Evolutionary conservation across 2,797 vertebrate species (phyloP).

Genomic region (Chelon labrosus): DNA sequence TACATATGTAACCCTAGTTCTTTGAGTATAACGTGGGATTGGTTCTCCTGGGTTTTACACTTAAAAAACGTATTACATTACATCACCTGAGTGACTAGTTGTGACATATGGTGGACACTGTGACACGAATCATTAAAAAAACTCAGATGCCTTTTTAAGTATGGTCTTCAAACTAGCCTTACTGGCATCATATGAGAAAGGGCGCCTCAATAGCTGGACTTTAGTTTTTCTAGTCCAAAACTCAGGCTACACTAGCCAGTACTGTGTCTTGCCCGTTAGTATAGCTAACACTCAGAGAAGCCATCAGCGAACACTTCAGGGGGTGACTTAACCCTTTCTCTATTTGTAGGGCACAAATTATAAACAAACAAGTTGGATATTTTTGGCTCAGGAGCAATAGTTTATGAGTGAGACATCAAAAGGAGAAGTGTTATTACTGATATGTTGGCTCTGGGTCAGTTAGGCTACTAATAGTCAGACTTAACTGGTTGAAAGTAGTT

Average conservation of each 20-base stretch:
- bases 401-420: slow-evolving; percentile 8
- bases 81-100: background rate
- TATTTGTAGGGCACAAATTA: background rate
- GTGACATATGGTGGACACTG: background rate
- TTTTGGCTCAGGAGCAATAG: background rate
- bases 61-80: background rate
- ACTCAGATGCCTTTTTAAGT: too few species aligned
- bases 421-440: background rate
- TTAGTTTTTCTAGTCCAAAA: too few species aligned
- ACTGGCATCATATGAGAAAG: too few species aligned
- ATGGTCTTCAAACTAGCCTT: too few species aligned
- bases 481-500: slow-evolving; percentile 1
- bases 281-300: background rate
- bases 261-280: background rate
- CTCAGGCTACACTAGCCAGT: too few species aligned
- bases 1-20: too few species aligned
- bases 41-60: too few species aligned
- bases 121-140: too few species aligned
- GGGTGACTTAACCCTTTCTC: background rate
- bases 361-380: background rate
- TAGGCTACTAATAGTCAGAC: background rate
- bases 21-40: too few species aligned
- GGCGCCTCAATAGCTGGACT: too few species aligned
- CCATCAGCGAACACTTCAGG: background rate
- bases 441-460: background rate